A percentile compares a stretch with the other conserved stretches of the same genome.
Conservation (phyloP, 2,797 vertebrate genomes). For the Cossypha heuglini region DNA sequence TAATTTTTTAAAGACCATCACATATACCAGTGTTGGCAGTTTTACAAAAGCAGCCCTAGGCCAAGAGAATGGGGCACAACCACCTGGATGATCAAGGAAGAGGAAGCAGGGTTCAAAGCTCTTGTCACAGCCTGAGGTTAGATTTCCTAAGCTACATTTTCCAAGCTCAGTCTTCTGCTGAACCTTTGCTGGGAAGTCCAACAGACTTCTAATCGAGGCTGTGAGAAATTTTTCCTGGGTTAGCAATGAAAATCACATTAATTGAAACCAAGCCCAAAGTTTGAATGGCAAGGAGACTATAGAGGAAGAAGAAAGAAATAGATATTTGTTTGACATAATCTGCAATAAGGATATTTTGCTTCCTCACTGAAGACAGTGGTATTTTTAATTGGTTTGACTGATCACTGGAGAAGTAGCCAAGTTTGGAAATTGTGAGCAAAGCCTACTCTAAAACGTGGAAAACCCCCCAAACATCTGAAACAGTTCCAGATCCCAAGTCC, state of each 20-base stretch:
- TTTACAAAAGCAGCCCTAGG: neutral
- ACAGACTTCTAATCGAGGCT: neutral
- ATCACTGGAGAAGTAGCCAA: neutral
- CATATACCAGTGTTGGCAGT: neutral
- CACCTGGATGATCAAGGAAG: neutral
- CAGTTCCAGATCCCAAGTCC: neutral
- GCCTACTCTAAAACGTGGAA: neutral
- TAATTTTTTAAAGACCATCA: neutral
- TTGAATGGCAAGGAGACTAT: neutral
- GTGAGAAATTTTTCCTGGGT: neutral
- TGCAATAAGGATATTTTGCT: neutral
- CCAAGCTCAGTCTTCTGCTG: neutral
- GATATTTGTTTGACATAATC: neutral
- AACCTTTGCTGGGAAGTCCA: neutral
- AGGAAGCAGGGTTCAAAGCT: neutral
- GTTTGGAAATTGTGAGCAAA: neutral
- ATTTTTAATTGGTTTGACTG: neutral
- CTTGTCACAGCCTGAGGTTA: neutral
- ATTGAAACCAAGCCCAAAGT: neutral
- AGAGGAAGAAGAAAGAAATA: neutral
- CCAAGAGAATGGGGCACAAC: neutral
- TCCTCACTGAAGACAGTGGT: neutral
- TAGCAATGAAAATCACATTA: neutral
- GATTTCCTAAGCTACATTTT: neutral
- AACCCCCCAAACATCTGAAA: neutral